These are phyloP conservation scores for Sus scrofa DNA, from an alignment of 2,113 vertebrate genomes.

Conservation along the genomic window DNA sequence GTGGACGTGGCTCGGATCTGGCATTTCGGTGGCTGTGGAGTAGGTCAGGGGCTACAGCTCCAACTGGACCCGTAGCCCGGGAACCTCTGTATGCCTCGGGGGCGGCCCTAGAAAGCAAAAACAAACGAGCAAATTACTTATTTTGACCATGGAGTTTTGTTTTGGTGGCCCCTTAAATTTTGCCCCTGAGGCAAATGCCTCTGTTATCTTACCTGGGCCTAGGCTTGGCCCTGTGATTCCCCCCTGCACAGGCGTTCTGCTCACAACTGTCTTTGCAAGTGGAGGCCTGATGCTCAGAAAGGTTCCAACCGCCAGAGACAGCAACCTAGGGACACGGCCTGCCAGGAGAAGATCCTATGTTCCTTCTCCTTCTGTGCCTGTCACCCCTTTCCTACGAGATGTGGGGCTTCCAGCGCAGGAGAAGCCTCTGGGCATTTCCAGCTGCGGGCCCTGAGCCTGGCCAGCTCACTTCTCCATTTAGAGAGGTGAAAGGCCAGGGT, in stretches of 20 bases:
- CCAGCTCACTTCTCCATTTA: constrained; percentile 36
- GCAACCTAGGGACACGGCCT: background rate
- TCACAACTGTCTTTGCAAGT: constrained; percentile 57
- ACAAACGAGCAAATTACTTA: background rate
- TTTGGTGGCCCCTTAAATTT: background rate
- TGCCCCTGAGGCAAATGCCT: background rate
- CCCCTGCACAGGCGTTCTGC: constrained; percentile 12
- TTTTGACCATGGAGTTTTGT: background rate
- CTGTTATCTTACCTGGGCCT: background rate
- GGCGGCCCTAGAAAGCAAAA: too few species aligned
- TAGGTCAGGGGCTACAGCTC: too few species aligned
- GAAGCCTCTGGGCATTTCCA: constrained; percentile 33
- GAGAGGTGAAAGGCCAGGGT: constrained; percentile 63
- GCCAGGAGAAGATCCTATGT: constrained; percentile 5
- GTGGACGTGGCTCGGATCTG: too few species aligned
- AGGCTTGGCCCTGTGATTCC: background rate
- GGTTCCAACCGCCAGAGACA: background rate
- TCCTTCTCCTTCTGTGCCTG: background rate
- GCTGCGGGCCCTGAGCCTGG: background rate
- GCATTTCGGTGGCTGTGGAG: too few species aligned
- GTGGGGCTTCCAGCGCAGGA: background rate
- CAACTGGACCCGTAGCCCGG: too few species aligned
- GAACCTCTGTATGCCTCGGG: too few species aligned
- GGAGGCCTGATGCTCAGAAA: constrained; percentile 34
- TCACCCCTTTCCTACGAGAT: background rate